Base-by-base conservation (phyloP, 2,113 vertebrate species). In the Tenrec ecaudatus region DNA sequence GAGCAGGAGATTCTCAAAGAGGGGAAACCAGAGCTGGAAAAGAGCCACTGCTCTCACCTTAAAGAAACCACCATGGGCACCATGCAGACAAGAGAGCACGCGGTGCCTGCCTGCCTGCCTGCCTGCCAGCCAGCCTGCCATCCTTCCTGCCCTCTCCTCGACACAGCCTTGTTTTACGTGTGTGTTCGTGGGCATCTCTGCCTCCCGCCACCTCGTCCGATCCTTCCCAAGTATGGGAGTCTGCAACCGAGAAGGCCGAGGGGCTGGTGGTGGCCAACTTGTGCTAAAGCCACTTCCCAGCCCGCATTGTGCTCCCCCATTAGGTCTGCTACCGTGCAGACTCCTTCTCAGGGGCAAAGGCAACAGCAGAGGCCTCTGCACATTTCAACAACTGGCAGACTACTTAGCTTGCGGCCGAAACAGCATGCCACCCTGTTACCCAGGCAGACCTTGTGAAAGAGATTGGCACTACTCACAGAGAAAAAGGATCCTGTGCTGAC, bases 301-400 rank as follows among this genome's bases (percentile, higher is more conserved):
- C 40, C 76, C 58, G 31, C 43, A 38, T 9, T 57, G 31, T 68
- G n/a, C 68, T 77, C 36, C 11, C 10, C n/a, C 77, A 40, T 82
- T 33, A 27, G 43, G n/a, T 27, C 3, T 23, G n/a, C 60, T 36
- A 75, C 40, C 1, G 43, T 2, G 11, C 66, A 89, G 76, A 86
- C 38, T 47, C 68, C 75, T 58, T 22, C 87, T 38, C 38, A n/a
- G 0, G 0, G 60, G 29, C 40, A 73, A 73, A 82, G 73, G 47
- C 60, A 78, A 62, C 58, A 58, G 81, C n/a, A 75, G 20, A 84
- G 31, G 43, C 47, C 68, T 87, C 57, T 82, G 81, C n/a, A 4
- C 38, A 19, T 62, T 92, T 91, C 82, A 84, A 86, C 93, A 62
- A 93, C 60, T 57, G 43, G 82, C 33, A 81, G 85, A 92, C 84